phyloP scores from a whole-genome alignment of 2,888 invertebrate species.

The Thysanoteuthis rhombus region DNA sequence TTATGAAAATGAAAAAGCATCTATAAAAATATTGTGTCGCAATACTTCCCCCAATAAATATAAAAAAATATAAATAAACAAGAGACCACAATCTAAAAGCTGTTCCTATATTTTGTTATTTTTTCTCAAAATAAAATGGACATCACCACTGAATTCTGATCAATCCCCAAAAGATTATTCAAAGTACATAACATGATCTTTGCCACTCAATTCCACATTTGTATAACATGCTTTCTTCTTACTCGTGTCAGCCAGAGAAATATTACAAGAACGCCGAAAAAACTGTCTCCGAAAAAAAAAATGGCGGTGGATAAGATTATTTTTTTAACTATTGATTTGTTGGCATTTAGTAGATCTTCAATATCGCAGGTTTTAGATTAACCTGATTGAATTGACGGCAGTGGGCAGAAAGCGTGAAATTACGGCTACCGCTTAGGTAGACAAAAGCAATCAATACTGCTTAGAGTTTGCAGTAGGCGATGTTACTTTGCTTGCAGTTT shows the following conservation, averaged over 20 bases:
- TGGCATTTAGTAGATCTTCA: neutral
- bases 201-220: neutral
- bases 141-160: no score
- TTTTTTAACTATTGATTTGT: neutral
- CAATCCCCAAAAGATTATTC: no score
- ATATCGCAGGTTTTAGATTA: neutral
- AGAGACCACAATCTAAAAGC: no score
- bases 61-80: no score
- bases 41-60: no score
- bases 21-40: no score
- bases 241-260: neutral
- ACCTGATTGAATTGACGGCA: neutral
- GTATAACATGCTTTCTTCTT: neutral
- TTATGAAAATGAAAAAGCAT: no score
- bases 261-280: neutral
- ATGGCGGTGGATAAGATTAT: neutral
- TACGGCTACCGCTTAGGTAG: neutral
- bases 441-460: neutral
- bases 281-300: neutral
- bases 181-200: neutral
- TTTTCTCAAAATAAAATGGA: no score
- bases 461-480: neutral
- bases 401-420: neutral
- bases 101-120: no score
- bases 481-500: neutral